Evolutionary conservation across 2,888 invertebrate genomes (phyloP).

Genomic region (Sycophila texana): DNA sequence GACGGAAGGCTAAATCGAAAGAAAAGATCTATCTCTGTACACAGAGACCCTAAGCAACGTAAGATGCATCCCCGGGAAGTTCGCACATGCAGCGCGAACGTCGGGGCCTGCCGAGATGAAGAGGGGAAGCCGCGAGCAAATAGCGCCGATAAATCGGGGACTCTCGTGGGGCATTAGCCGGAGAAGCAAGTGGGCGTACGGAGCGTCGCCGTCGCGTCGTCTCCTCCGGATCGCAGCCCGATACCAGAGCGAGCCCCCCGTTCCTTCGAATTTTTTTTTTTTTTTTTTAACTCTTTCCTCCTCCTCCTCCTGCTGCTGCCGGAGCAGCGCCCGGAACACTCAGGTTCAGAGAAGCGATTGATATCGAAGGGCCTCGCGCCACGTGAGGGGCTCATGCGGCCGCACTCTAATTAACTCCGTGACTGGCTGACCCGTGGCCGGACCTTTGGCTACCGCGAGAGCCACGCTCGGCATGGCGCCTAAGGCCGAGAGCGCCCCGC

Average conservation of each 20-base stretch:
- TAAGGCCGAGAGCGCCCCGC: neutral
- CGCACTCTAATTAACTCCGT: conserved; percentile 75
- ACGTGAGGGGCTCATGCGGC: conserved; percentile 64
- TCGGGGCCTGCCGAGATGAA: conserved; percentile 1
- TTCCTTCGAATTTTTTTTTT: conserved; percentile 8
- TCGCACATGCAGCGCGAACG: no score
- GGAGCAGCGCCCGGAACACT: conserved; percentile 48
- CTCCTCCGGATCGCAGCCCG: conserved; percentile 20
- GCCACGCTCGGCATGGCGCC: conserved; percentile 48
- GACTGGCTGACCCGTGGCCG: conserved; percentile 72
- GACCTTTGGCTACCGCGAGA: conserved; percentile 64
- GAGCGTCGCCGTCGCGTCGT: conserved; percentile 3
- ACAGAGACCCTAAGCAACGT: no score
- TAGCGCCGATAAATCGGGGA: conserved; percentile 4
- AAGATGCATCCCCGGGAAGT: no score
- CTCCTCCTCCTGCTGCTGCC: neutral
- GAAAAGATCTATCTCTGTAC: no score
- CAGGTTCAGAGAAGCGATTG: conserved; percentile 69
- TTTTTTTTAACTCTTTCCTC: conserved; percentile 3
- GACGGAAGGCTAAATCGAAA: no score
- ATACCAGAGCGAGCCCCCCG: neutral
- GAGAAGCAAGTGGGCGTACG: conserved; percentile 16
- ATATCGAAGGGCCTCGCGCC: conserved; percentile 71
- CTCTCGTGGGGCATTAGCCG: conserved; percentile 18
- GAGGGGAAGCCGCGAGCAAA: conserved; percentile 24